phyloP scores from a whole-genome alignment of 2,113 vertebrate genomes.

The Alligator mississippiensis region DNA sequence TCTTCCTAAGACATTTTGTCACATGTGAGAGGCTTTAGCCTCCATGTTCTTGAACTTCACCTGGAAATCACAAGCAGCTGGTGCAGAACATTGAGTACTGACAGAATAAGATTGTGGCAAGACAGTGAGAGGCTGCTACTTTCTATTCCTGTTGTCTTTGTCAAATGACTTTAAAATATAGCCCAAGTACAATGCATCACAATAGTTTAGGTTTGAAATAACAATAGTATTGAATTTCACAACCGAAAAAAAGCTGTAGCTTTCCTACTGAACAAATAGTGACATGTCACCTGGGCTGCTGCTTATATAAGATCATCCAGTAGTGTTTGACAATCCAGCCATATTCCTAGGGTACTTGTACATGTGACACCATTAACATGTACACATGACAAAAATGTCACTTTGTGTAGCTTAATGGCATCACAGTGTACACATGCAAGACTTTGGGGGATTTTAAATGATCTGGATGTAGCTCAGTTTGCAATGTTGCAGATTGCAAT shows the following conservation, averaged over 20 bases:
- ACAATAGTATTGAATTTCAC: background rate
- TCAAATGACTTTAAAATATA: background rate
- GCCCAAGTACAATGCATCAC: background rate
- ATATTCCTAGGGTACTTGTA: background rate
- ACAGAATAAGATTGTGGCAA: background rate
- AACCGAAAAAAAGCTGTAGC: background rate
- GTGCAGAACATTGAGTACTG: background rate
- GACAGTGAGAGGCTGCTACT: background rate
- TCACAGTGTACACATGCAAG: too few relatives aligned
- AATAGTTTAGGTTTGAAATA: background rate
- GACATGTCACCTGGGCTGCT: background rate
- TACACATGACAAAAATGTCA: too few relatives aligned
- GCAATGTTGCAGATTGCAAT: too few relatives aligned
- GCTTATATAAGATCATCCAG: background rate
- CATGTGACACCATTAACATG: too few relatives aligned
- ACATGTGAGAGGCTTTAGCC: too few relatives aligned
- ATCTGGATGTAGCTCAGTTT: too few relatives aligned
- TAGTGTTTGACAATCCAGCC: background rate
- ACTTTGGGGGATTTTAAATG: too few relatives aligned
- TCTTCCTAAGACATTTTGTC: too few relatives aligned
- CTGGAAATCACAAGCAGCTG: background rate
- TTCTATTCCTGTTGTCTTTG: background rate
- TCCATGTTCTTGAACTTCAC: background rate
- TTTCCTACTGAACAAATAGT: background rate
- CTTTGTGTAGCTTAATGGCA: too few relatives aligned